Conservation (phyloP, 2,113 vertebrate genomes). For the Ailuropoda melanoleuca region DNA sequence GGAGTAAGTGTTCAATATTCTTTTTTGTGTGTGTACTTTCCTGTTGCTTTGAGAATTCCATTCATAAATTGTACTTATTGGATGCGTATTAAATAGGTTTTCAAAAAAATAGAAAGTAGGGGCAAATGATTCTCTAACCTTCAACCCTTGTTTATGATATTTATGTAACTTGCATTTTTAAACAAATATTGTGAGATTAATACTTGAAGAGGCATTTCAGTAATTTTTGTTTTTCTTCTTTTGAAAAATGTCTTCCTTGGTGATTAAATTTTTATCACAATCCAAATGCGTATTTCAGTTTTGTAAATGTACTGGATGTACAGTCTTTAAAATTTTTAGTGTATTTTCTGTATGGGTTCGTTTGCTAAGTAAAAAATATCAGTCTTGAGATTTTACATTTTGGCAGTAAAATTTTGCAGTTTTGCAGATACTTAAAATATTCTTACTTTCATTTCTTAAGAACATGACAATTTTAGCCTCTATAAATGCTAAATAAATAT, state of each 20-base stretch:
- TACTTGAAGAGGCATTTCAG: neutral
- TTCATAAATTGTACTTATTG: neutral
- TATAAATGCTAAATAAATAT: neutral
- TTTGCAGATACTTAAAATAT: neutral
- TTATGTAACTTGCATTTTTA: neutral
- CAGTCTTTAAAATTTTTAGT: constrained; percentile 2
- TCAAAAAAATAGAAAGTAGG: neutral
- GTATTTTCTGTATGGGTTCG: neutral
- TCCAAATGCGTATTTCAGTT: neutral
- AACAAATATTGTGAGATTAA: neutral
- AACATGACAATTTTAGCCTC: neutral
- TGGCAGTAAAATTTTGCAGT: too few species aligned
- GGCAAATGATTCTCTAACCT: neutral
- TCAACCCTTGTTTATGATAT: neutral
- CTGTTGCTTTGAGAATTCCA: neutral
- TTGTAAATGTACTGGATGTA: neutral
- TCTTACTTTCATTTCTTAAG: neutral
- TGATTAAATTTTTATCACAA: neutral
- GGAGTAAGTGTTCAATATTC: neutral
- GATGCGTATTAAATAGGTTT: neutral
- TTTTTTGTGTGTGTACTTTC: neutral
- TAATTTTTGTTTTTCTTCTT: neutral
- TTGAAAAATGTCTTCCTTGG: neutral
- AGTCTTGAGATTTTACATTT: neutral
- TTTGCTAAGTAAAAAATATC: constrained; percentile 29